A percentile compares a stretch with the other conserved stretches of the same genome.
Conservation (phyloP, 2,888 invertebrate species). For the Nematopogon swammerdamellus region DNA sequence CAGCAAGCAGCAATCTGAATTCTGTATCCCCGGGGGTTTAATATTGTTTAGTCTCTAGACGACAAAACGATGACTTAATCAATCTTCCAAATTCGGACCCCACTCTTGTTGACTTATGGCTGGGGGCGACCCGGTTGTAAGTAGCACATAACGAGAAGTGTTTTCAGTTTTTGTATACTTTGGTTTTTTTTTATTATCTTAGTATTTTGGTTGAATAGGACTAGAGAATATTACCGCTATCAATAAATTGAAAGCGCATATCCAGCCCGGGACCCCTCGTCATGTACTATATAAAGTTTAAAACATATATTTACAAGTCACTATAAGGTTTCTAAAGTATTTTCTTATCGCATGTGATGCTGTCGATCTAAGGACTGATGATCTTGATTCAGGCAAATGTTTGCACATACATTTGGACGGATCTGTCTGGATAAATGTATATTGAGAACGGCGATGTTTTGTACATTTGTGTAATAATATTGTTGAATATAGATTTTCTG, state of each 20-base stretch:
- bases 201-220: too few species aligned
- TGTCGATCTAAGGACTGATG: neutral
- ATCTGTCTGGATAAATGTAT: neutral
- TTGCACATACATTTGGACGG: neutral
- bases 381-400: neutral
- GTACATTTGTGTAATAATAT: neutral
- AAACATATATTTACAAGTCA: neutral
- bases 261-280: constrained; percentile 22
- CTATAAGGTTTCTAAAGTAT: neutral
- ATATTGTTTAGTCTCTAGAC: too few species aligned
- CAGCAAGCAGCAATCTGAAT: neutral
- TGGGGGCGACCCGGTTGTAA: neutral
- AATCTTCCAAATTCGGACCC: neutral
- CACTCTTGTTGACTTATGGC: neutral
- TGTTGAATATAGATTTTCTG: neutral
- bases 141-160: neutral
- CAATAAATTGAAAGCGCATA: constrained; percentile 17
- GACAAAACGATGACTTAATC: too few species aligned
- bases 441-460: neutral
- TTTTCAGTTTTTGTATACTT: too few species aligned
- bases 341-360: neutral
- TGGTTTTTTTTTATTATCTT: too few species aligned
- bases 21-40: too few species aligned
- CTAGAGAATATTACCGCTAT: neutral
- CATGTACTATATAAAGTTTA: neutral